These are phyloP conservation scores for Leguminivora glycinivorella DNA, from an alignment of 1,140 invertebrate genomes.

Conservation along the genomic window DNA sequence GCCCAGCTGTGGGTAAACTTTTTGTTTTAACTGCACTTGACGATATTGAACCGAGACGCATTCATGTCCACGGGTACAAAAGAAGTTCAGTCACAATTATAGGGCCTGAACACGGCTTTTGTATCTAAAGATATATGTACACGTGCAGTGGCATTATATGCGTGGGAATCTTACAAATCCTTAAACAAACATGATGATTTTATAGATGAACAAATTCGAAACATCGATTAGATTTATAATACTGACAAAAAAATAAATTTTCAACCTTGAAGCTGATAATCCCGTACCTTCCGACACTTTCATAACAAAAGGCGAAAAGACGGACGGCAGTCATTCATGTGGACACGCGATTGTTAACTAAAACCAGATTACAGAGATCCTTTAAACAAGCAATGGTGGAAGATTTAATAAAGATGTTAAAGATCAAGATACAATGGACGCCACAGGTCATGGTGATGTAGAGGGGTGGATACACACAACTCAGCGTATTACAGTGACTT, in stretches of 20 bases:
- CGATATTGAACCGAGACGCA: conserved; percentile 7
- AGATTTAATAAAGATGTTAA: conserved; percentile 29
- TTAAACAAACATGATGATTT: conserved; percentile 44
- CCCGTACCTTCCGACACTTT: conserved; percentile 48
- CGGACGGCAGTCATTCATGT: conserved; percentile 58
- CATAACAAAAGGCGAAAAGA: conserved; percentile 49
- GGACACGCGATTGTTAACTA: conserved; percentile 49
- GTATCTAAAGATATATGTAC: background rate
- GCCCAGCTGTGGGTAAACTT: conserved; percentile 39
- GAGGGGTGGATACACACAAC: conserved; percentile 62
- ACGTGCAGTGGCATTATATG: conserved; percentile 10
- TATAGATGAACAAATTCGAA: conserved; percentile 29
- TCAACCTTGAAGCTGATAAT: conserved; percentile 53
- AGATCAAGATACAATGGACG: conserved; percentile 50
- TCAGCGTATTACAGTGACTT: conserved; percentile 54
- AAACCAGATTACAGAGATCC: conserved; percentile 43
- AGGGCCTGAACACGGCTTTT: conserved; percentile 2
- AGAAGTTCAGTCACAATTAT: conserved; percentile 16
- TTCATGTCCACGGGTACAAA: conserved; percentile 8
- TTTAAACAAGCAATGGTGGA: conserved; percentile 32
- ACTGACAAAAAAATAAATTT: conserved; percentile 17
- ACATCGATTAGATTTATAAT: conserved; percentile 28
- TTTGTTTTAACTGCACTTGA: conserved; percentile 36
- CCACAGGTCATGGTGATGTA: conserved; percentile 45
- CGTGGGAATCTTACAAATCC: conserved; percentile 18